Base-by-base conservation (phyloP, 2,797 vertebrate genomes). In the Glyptemys insculpta region DNA sequence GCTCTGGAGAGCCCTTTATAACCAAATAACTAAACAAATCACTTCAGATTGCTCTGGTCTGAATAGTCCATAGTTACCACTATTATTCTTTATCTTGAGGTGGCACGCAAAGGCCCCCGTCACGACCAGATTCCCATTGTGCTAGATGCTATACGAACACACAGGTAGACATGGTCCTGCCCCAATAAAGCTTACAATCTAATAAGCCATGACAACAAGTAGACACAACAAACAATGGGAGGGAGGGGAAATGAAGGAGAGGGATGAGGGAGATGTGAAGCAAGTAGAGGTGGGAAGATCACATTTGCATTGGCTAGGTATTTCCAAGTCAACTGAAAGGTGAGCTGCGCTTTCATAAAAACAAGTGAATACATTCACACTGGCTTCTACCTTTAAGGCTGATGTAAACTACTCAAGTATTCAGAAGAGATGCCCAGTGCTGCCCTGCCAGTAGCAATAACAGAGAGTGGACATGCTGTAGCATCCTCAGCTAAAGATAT, bases 1-100 rank as follows among this genome's bases (percentile, higher is more conserved):
- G 83, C 94, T 97, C 68, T 90, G 85, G 85, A 85, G 86, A 97
- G 81, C 74, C 89, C 95, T 96, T 97, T 93, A 92, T 92, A 95
- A 95, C 52, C 94, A 92, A 96, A 94, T 87, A 52, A 90, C 85
- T 91, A 95, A 95, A 59, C 93, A 89, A 96, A 94, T 87, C 52
- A 92, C 88, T 95, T 95, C 79, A 92, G 88, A 94, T 29, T 47
- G 37, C 94, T 94, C 56, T 62, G 56, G 50, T 93, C 91, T 83
- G 86, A 97, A 94, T 91, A 86, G 94, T 81, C 37, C 78, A 0
- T 50, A 87, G 65, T 90, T 88, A 96, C 94, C 94, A 88, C 47
- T 31, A 85, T 84, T 95, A 90, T 90, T 95, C 93, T 91, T 96
- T 90, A 78, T 81, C 85, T 90, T 81, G 84, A 87, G 85, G 16